A percentile compares a stretch with the other conserved stretches of the same genome.
Conservation (phyloP, 2,888 invertebrate genomes). For the Dasypogon diadema region DNA sequence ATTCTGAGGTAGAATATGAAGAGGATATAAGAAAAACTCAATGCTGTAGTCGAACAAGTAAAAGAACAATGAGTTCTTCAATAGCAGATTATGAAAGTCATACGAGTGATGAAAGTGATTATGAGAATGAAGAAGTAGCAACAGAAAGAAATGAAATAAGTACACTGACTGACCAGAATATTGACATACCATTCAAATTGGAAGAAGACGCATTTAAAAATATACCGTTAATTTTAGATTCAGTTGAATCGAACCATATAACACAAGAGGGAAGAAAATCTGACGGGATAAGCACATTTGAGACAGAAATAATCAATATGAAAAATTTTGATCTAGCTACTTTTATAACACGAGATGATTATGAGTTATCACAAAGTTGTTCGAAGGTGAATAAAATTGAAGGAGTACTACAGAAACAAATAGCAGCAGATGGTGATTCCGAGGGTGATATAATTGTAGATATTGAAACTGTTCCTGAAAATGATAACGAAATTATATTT, state of each 20-base stretch:
- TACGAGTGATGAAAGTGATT: conserved; percentile 56
- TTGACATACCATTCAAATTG: conserved; percentile 60
- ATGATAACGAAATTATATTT: conserved; percentile 58
- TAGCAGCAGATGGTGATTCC: not conserved
- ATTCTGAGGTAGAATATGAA: conserved; percentile 54
- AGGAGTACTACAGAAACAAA: not conserved
- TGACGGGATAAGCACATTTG: conserved; percentile 62
- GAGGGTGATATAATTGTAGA: conserved; percentile 66
- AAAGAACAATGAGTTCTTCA: conserved; percentile 21
- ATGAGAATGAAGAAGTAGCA: conserved; percentile 52
- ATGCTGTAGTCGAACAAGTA: not conserved
- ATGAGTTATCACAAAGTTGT: conserved; percentile 52
- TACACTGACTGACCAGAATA: not conserved
- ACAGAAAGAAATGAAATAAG: not conserved
- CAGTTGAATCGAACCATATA: not conserved
- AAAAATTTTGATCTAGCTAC: conserved; percentile 67
- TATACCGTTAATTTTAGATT: conserved; percentile 18
- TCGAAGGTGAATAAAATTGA: not conserved
- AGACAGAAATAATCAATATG: conserved; percentile 62
- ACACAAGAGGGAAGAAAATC: conserved; percentile 35
- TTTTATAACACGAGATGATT: conserved; percentile 67
- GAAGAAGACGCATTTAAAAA: conserved; percentile 13
- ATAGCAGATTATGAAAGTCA: conserved; percentile 39
- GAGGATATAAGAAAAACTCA: conserved; percentile 44
- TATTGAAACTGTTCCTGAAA: conserved; percentile 65